Percentiles rank a stretch among this genome's conserved stretches.
Conservation (phyloP, 2,797 vertebrate genomes). For the Scyliorhinus canicula region DNA sequence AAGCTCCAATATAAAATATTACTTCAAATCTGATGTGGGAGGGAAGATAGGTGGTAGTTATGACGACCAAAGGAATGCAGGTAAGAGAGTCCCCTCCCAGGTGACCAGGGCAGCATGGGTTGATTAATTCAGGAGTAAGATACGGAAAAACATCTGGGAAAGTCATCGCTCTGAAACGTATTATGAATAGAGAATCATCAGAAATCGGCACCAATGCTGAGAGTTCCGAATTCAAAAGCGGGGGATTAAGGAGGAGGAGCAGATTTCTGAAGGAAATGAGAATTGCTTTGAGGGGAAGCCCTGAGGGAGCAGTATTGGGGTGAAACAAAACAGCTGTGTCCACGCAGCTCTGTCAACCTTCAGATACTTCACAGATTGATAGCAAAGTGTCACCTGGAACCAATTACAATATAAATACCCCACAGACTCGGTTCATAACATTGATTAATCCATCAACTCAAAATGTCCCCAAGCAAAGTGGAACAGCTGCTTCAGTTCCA, state of each 20-base stretch:
- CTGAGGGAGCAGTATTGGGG: conserved; percentile 57
- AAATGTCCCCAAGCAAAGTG: conserved; percentile 65
- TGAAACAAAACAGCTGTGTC: conserved; percentile 64
- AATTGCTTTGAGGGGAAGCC: conserved; percentile 44
- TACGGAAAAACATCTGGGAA: not conserved
- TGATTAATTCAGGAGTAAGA: not conserved
- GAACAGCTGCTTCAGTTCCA: conserved; percentile 57
- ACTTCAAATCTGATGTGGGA: not conserved
- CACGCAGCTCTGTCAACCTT: conserved; percentile 65
- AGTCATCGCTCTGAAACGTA: not conserved
- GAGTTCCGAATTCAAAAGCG: not conserved
- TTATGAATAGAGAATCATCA: not conserved
- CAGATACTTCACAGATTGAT: conserved; percentile 60
- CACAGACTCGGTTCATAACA: conserved; percentile 66
- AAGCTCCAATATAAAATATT: not conserved
- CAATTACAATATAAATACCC: conserved; percentile 69
- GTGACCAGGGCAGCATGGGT: not conserved
- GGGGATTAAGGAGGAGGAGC: not conserved
- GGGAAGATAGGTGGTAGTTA: not conserved
- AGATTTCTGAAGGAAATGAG: conserved; percentile 15
- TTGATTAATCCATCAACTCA: conserved; percentile 69
- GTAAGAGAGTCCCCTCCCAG: not conserved
- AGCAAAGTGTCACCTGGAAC: conserved; percentile 69
- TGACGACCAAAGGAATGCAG: not conserved
- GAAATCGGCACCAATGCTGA: not conserved